A percentile compares a stretch with the other conserved stretches of the same genome.
Conservation (phyloP, 2,113 vertebrate species). For the Percopsis transmontana region DNA sequence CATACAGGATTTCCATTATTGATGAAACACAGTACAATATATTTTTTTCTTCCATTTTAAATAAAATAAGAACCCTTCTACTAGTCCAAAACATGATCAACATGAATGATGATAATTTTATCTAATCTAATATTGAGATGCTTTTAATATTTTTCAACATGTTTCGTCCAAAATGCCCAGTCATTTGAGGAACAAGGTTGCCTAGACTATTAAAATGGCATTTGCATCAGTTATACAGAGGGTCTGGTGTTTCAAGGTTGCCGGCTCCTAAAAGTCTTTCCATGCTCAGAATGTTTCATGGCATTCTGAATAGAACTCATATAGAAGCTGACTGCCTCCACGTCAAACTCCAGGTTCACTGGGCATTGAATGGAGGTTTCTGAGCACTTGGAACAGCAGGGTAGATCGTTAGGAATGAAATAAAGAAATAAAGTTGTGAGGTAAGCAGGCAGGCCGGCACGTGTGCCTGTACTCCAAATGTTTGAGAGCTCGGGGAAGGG, state of each 20-base stretch:
- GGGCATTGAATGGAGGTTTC: background rate
- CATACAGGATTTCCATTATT: no score
- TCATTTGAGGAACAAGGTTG: no score
- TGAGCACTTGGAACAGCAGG: conserved; percentile 1
- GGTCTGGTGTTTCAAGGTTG: background rate
- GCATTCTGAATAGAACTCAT: background rate
- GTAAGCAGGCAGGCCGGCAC: conserved; percentile 16
- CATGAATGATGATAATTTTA: no score
- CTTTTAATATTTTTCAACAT: no score
- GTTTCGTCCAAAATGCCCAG: no score
- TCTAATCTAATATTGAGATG: no score
- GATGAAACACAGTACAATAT: no score
- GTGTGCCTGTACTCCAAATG: conserved; percentile 9
- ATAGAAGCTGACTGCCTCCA: background rate
- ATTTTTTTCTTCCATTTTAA: no score
- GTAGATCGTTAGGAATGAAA: conserved; percentile 45
- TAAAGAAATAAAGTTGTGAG: conserved; percentile 48
- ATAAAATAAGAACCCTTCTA: background rate
- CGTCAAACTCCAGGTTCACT: background rate
- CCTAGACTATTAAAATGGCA: background rate
- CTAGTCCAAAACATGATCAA: no score
- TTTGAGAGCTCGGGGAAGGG: conserved; percentile 51
- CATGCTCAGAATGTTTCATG: background rate
- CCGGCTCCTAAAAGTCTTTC: background rate
- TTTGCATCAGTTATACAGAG: background rate